Conservation (phyloP, 2,797 vertebrate species). For the Calcarius lapponicus region DNA sequence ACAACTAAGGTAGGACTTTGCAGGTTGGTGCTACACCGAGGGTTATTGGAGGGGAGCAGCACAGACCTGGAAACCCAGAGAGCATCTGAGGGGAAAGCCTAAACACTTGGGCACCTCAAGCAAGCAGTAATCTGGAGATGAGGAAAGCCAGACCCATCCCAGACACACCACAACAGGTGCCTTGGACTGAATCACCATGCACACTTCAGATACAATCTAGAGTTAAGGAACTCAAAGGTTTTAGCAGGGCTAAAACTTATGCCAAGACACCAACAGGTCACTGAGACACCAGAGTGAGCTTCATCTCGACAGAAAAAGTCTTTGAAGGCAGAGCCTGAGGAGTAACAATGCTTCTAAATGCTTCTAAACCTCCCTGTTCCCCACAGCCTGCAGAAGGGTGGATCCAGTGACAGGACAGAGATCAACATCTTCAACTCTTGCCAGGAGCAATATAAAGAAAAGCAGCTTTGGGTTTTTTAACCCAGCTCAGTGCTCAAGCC, state of each 20-base stretch:
- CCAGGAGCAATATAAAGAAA: not conserved
- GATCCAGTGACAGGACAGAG: not conserved
- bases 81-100: not conserved
- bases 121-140: not conserved
- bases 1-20: accelerated
- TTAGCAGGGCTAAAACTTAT: not conserved
- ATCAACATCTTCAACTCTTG: not conserved
- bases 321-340: not conserved
- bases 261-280: not conserved
- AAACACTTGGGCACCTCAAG: not conserved
- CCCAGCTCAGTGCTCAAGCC: not conserved
- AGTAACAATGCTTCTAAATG: not conserved
- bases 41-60: not conserved
- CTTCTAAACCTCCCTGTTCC: not conserved
- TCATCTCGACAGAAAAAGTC: not conserved
- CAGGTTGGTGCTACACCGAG: accelerated
- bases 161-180: not conserved
- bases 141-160: not conserved
- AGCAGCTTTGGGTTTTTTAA: not conserved
- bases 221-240: not conserved
- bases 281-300: not conserved
- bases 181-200: not conserved
- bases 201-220: not conserved
- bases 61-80: not conserved
- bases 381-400: not conserved